Conservation (phyloP, 2,113 vertebrate species). For the Nibea coibor region DNA sequence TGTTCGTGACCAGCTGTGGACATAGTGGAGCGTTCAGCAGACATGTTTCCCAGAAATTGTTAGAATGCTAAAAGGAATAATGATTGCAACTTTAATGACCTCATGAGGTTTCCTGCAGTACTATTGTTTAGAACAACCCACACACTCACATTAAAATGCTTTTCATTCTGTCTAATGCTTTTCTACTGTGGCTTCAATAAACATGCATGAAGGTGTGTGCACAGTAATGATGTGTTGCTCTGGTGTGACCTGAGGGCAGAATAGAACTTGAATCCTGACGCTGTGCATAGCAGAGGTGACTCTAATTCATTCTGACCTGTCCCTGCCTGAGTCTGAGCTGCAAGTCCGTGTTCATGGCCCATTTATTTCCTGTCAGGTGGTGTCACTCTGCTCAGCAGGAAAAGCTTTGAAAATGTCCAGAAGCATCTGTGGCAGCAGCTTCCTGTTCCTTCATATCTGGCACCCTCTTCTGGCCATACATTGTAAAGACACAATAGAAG, state of each 20-base stretch:
- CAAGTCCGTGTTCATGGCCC: not conserved
- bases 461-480: constrained; percentile 51
- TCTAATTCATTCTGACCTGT: not conserved
- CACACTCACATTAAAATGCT: not conserved
- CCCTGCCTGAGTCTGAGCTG: not conserved
- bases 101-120: too few species aligned
- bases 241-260: not conserved
- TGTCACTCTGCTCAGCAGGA: not conserved
- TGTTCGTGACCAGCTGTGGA: not conserved
- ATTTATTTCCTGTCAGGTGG: not conserved
- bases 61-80: too few species aligned
- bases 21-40: not conserved
- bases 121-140: too few species aligned
- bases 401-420: constrained; percentile 19
- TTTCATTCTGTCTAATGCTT: not conserved
- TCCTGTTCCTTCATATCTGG: constrained; percentile 37
- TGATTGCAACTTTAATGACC: too few species aligned
- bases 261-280: too few species aligned
- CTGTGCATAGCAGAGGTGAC: not conserved
- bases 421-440: not conserved
- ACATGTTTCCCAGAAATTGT: too few species aligned
- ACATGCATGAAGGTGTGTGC: not conserved
- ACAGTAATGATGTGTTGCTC: not conserved
- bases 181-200: not conserved
- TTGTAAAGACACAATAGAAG: not conserved